Conservation (phyloP, 2,797 vertebrate genomes). For the Silurus lanzhouensis region DNA sequence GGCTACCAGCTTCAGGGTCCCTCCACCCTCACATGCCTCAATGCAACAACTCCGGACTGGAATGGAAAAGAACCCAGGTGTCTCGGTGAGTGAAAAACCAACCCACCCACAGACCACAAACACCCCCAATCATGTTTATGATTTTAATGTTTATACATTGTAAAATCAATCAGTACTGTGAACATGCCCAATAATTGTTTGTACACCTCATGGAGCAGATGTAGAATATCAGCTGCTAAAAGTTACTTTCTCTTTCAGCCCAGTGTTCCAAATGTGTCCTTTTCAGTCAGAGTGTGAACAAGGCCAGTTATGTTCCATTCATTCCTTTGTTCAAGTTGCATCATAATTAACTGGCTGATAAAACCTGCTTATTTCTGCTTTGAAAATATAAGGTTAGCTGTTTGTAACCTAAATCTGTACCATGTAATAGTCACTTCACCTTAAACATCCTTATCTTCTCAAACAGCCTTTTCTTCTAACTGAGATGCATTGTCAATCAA, state of each 20-base stretch:
- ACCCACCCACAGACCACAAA: neutral
- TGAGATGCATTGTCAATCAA: slow-evolving; percentile 26
- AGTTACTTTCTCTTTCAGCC: neutral
- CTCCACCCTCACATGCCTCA: slow-evolving; percentile 80
- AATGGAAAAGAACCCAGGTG: slow-evolving; percentile 84
- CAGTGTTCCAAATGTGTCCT: neutral
- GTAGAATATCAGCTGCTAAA: neutral
- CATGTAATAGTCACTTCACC: slow-evolving; percentile 14
- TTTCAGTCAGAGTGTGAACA: neutral
- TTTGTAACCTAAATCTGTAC: slow-evolving; percentile 18
- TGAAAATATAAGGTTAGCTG: neutral
- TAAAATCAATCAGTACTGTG: neutral
- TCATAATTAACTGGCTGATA: slow-evolving; percentile 5
- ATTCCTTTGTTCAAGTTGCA: neutral
- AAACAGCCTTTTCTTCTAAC: slow-evolving; percentile 22
- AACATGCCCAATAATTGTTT: too few relatives aligned
- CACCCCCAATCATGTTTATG: too few relatives aligned
- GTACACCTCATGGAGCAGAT: neutral
- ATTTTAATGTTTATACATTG: neutral
- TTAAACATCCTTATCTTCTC: slow-evolving; percentile 27
- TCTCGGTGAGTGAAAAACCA: slow-evolving; percentile 72
- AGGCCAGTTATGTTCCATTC: neutral
- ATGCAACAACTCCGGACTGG: slow-evolving; percentile 92
- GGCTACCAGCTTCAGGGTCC: slow-evolving; percentile 88
- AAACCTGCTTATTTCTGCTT: neutral